These are phyloP conservation scores for Anagyrus pseudococci DNA, from an alignment of 2,888 invertebrate genomes.

Conservation along the genomic window DNA sequence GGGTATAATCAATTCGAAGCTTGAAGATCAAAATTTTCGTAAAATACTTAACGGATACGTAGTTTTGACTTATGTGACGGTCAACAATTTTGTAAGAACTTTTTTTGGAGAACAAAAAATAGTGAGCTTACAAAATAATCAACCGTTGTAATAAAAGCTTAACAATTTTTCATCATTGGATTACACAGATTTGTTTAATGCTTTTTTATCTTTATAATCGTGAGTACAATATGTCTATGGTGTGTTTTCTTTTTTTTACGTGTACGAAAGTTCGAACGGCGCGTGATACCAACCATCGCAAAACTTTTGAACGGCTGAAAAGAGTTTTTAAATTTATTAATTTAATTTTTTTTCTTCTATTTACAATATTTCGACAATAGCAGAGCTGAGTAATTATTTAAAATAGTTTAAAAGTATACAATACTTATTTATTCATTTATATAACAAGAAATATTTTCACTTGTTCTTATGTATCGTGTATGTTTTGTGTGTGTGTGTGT, in stretches of 20 bases:
- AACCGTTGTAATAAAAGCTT: not conserved
- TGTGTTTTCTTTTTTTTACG: slow-evolving; percentile 3
- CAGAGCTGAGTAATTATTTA: slow-evolving; percentile 39
- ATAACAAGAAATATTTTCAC: slow-evolving; percentile 37
- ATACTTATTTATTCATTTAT: slow-evolving; percentile 28
- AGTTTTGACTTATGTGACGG: too few species aligned
- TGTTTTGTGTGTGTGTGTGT: too few species aligned
- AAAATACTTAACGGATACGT: not conserved
- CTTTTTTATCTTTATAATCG: not conserved
- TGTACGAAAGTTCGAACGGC: slow-evolving; percentile 27
- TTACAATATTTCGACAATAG: slow-evolving; percentile 35
- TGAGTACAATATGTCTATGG: not conserved
- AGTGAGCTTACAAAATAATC: too few species aligned
- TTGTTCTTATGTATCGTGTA: slow-evolving; percentile 4
- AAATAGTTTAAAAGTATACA: slow-evolving; percentile 32
- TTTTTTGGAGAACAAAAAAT: not conserved
- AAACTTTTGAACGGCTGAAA: slow-evolving; percentile 30
- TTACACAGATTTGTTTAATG: not conserved
- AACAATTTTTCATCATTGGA: not conserved
- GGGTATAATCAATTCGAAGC: not conserved
- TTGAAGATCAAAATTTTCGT: not conserved
- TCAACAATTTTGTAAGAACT: too few species aligned
- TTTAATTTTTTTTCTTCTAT: slow-evolving; percentile 24
- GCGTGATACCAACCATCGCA: slow-evolving; percentile 18
- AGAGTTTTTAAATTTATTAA: slow-evolving; percentile 17